These are phyloP conservation scores for Autographa pulchrina DNA, from an alignment of 2,888 invertebrate genomes.

Conservation along the genomic window DNA sequence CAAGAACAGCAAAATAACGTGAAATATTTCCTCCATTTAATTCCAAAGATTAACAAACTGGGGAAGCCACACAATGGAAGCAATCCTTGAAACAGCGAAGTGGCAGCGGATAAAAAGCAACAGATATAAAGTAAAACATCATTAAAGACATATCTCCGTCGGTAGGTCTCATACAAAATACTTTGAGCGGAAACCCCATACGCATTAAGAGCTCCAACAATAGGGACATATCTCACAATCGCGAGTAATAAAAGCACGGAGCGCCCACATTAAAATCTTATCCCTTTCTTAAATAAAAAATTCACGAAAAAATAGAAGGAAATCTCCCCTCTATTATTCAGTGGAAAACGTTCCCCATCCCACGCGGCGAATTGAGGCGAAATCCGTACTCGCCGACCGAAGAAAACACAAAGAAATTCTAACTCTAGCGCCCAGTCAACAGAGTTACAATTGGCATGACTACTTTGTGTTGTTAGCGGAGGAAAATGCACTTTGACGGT, in stretches of 20 bases:
- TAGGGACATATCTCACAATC: slow-evolving; percentile 84
- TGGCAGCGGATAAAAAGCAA: slow-evolving; percentile 64
- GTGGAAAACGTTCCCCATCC: slow-evolving; percentile 73
- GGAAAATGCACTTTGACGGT: slow-evolving; percentile 69
- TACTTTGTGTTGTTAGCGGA: slow-evolving; percentile 47
- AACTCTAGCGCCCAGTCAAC: slow-evolving; percentile 78
- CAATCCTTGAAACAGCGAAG: slow-evolving; percentile 56
- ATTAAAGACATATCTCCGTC: slow-evolving; percentile 75
- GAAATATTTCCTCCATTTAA: slow-evolving; percentile 14
- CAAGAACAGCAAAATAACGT: not conserved
- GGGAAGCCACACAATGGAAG: slow-evolving; percentile 41
- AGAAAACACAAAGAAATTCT: slow-evolving; percentile 80
- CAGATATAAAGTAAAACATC: slow-evolving; percentile 77
- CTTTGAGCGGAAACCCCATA: slow-evolving; percentile 87
- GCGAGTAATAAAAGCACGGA: slow-evolving; percentile 85
- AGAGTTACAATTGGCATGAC: slow-evolving; percentile 82
- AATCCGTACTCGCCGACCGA: slow-evolving; percentile 62
- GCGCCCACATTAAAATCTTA: slow-evolving; percentile 89
- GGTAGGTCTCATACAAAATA: slow-evolving; percentile 83
- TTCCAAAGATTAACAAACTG: slow-evolving; percentile 15
- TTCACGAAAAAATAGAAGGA: slow-evolving; percentile 88
- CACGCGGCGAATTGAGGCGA: slow-evolving; percentile 64
- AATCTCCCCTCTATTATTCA: slow-evolving; percentile 87
- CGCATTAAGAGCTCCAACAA: slow-evolving; percentile 85
- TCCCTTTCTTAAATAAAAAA: slow-evolving; percentile 90